Percentiles rank a stretch among this genome's conserved stretches.
Conservation (phyloP, 2,888 invertebrate genomes). For the Synanthedon vespiformis region DNA sequence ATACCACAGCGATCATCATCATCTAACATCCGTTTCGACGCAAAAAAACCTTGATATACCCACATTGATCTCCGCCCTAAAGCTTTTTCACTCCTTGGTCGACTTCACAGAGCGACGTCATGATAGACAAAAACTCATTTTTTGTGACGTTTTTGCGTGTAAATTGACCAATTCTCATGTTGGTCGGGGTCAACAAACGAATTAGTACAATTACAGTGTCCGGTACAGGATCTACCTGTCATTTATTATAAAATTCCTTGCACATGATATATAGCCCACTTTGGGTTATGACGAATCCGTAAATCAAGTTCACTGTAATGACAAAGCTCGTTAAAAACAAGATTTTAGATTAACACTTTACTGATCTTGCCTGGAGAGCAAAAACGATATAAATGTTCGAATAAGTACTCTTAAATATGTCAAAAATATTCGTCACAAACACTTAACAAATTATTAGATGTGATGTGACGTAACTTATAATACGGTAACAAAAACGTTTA, state of each 20-base stretch:
- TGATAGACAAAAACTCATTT: background rate
- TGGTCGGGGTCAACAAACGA: conserved; percentile 37
- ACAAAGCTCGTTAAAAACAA: background rate
- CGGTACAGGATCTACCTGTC: conserved; percentile 32
- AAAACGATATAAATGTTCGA: too few species aligned
- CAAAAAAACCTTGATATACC: conserved; percentile 1
- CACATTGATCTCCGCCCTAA: conserved; percentile 1
- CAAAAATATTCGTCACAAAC: too few species aligned
- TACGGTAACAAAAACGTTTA: too few species aligned
- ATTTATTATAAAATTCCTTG: conserved; percentile 20
- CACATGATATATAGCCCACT: conserved; percentile 11
- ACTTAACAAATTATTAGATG: too few species aligned
- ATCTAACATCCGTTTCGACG: background rate
- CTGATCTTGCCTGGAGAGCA: too few species aligned
- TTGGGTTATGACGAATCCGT: conserved; percentile 9
- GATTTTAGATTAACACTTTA: too few species aligned
- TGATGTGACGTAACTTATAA: too few species aligned
- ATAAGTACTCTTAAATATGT: too few species aligned
- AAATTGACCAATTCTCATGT: conserved; percentile 25
- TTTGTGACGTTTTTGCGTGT: conserved; percentile 19
- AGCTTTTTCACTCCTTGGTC: conserved; percentile 9
- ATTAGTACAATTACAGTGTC: conserved; percentile 26
- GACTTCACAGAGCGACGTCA: conserved; percentile 6
- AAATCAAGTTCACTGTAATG: background rate
- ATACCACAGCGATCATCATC: conserved; percentile 1